Base-by-base conservation (phyloP, 2,888 invertebrate species). In the Candidula unifasciata region DNA sequence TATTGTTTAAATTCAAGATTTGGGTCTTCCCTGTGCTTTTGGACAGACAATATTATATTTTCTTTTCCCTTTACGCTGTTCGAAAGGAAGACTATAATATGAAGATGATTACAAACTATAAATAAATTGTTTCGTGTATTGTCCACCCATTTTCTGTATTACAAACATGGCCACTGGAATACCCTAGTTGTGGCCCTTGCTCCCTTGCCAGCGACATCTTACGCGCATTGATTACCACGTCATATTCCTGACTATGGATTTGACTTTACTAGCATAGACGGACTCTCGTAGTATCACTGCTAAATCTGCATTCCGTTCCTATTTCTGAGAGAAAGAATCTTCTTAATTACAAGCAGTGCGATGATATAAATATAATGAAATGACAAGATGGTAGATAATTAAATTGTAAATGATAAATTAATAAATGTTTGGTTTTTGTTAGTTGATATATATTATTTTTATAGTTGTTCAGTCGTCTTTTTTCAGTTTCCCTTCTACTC, bases 171-270 rank as follows among this genome's bases (percentile, higher is more conserved):
- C n/a, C n/a, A n/a, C n/a, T n/a, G 16, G 54, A 52, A 44, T 30
- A n/a, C 33, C 21, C 33, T 35, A 82, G 76, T 82, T 60, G 64
- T 76, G 64, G n/a, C 78, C 68, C 78, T 57, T 71, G 79, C 82
- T 82, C 71, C 82, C 82, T 80, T 84, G 84, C 82, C 82, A 87
- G 87, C 87, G 87, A 86, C 87, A 87, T 84, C 87, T 87, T 87
- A 86, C 85, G 84, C 82, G 84, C 85, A 87, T 87, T 86, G 87
- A 87, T 87, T 87, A 87, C 87, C 87, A 87, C 87, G 87, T 87
- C 87, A 87, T 86, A 79, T 83, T 84, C 27, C 27, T 1, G 16
- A 3, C 74, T 30, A 30, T 73, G 44, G 2, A 13, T 13, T 30
- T 13, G 16, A 10, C 16, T 8, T 27, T 27, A 6, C n/a, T 68